These are phyloP conservation scores for Ciconia stormi DNA, from an alignment of 2,113 vertebrate species.

Conservation along the genomic window DNA sequence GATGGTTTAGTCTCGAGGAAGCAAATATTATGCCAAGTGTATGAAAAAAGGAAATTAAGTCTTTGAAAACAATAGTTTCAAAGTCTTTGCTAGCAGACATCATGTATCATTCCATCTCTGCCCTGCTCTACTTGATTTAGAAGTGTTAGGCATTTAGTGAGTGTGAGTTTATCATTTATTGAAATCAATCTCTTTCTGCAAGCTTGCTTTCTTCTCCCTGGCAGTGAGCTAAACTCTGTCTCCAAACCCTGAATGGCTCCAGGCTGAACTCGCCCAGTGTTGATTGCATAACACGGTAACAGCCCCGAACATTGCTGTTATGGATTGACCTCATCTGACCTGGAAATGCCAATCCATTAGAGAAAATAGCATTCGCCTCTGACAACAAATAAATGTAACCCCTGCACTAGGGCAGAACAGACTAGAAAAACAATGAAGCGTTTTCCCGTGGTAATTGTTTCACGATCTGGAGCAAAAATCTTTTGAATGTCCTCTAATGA, in stretches of 20 bases:
- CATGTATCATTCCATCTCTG: neutral
- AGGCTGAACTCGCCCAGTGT: slow-evolving; percentile 20
- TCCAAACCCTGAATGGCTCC: slow-evolving; percentile 53
- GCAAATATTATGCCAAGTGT: neutral
- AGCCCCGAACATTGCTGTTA: neutral
- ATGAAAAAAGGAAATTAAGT: neutral
- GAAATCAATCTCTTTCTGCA: slow-evolving; percentile 69
- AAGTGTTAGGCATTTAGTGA: slow-evolving; percentile 61
- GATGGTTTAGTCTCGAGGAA: neutral
- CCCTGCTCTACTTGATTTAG: slow-evolving; percentile 67
- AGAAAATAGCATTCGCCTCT: neutral
- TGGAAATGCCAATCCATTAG: slow-evolving; percentile 27
- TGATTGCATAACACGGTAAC: slow-evolving; percentile 12
- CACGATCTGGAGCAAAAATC: neutral
- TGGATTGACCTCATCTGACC: slow-evolving; percentile 47
- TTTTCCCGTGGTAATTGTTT: neutral
- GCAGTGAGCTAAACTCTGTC: slow-evolving; percentile 60
- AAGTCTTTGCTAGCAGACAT: neutral
- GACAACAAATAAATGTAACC: neutral
- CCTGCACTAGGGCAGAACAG: neutral
- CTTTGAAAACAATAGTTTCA: neutral
- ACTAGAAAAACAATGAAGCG: rapidly evolving
- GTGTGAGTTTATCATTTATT: slow-evolving; percentile 46
- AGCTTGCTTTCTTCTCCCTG: slow-evolving; percentile 62
- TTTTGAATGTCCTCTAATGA: neutral